Evolutionary conservation across 35 echinoderm and acorn worm species (phyloP).

Genomic region (Amphiura filiformis): DNA sequence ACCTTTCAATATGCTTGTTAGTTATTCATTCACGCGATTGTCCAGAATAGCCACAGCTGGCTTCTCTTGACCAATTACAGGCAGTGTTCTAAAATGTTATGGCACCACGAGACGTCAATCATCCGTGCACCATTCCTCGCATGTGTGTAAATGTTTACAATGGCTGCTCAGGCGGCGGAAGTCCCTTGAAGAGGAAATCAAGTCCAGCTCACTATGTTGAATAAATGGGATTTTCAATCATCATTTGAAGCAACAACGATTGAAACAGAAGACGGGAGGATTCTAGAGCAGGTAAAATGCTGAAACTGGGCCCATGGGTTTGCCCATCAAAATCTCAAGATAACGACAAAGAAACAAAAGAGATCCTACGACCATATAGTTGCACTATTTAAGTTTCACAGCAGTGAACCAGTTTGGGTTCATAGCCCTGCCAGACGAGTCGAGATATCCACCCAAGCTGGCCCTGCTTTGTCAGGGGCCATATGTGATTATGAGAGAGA

Average conservation of each 20-base stretch:
- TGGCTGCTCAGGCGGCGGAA: neutral
- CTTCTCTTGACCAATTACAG: neutral
- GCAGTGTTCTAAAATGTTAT: neutral
- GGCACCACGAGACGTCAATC: neutral
- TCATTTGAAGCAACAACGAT: neutral
- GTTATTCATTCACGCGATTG: neutral
- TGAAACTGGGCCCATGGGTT: too few species aligned
- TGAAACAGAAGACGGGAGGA: slow-evolving; percentile 6
- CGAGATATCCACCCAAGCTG: too few species aligned
- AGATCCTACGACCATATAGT: too few species aligned
- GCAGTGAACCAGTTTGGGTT: too few species aligned
- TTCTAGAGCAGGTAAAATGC: too few species aligned
- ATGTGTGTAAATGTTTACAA: neutral
- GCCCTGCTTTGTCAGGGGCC: too few species aligned
- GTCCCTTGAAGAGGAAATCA: neutral
- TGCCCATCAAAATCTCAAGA: too few species aligned
- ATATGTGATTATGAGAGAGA: too few species aligned
- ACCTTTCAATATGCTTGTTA: neutral
- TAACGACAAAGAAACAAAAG: too few species aligned
- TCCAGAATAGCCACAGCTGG: neutral
- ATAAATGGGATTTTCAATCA: neutral
- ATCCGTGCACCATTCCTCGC: too few species aligned
- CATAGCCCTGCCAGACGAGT: too few species aligned
- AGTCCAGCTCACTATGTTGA: neutral
- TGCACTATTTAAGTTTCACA: too few species aligned